These are phyloP conservation scores for Anneissia japonica DNA, from an alignment of 35 echinoderm and acorn worm genomes.

Conservation along the genomic window DNA sequence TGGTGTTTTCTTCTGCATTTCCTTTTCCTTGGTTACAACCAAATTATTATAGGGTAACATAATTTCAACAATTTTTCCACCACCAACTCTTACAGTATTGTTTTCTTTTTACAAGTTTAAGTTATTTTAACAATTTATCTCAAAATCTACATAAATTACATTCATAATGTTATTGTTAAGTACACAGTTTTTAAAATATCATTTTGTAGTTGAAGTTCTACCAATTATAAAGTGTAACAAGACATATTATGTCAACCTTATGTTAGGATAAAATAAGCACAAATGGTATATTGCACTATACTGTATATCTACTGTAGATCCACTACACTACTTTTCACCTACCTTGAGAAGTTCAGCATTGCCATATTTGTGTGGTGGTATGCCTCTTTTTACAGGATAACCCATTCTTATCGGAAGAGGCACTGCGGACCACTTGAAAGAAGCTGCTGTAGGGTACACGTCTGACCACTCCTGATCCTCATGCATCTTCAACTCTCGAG, in stretches of 20 bases:
- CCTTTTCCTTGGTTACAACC: no score
- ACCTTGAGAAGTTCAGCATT: constrained; percentile 95
- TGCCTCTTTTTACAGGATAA: constrained; percentile 71
- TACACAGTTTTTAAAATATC: no score
- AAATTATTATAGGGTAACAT: no score
- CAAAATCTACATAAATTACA: no score
- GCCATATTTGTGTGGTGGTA: constrained; percentile 89
- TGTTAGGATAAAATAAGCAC: not conserved
- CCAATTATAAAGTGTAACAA: not conserved
- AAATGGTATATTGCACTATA: not conserved
- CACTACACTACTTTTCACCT: not conserved
- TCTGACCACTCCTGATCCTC: constrained; percentile 86
- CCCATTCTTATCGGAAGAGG: constrained; percentile 88
- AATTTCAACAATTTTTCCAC: no score
- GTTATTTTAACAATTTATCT: no score
- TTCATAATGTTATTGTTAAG: no score
- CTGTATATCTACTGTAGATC: no score
- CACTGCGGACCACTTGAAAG: constrained; percentile 91
- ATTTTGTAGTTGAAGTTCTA: no score
- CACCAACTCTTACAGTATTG: no score
- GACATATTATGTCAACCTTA: not conserved
- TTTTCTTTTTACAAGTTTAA: no score
- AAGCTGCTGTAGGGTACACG: constrained; percentile 82
- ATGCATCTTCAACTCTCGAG: constrained; percentile 70
- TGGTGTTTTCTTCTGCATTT: no score